These are phyloP conservation scores for Rhimphoctona megacephalus DNA, from an alignment of 2,888 invertebrate species.

Conservation along the genomic window DNA sequence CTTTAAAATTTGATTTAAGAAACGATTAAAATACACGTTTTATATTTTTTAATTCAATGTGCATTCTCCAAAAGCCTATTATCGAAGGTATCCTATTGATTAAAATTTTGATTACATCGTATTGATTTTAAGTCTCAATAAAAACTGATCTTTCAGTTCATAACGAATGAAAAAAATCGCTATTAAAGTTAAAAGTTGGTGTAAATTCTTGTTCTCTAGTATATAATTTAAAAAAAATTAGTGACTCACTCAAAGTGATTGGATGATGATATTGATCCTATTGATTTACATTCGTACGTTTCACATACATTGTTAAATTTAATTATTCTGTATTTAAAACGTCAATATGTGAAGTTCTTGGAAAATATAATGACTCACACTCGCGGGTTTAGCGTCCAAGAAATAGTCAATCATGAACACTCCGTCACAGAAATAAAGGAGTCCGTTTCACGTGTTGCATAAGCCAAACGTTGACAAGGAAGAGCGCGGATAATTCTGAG, in stretches of 20 bases:
- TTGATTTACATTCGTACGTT: not conserved
- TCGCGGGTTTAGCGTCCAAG: not conserved
- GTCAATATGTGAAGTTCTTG: slow-evolving; percentile 25
- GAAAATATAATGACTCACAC: slow-evolving; percentile 58
- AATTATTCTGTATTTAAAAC: slow-evolving; percentile 6
- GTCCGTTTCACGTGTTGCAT: slow-evolving; percentile 52
- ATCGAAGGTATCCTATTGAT: not conserved
- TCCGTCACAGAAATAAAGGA: slow-evolving; percentile 49
- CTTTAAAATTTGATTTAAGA: not conserved
- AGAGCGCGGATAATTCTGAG: not conserved
- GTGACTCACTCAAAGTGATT: slow-evolving; percentile 3
- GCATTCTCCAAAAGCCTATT: not conserved
- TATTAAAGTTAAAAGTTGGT: not conserved
- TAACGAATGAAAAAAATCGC: not conserved
- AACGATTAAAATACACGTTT: not conserved
- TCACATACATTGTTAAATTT: not conserved
- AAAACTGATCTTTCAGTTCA: not conserved
- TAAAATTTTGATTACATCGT: not conserved
- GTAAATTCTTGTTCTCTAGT: not conserved
- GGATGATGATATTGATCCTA: not conserved
- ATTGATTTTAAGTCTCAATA: not conserved
- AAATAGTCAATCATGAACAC: slow-evolving; percentile 18
- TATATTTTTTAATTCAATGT: not conserved
- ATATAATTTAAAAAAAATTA: not conserved
- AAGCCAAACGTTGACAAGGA: slow-evolving; percentile 23